phyloP scores from a whole-genome alignment of 2,113 vertebrate species.

The Petroica traversi region DNA sequence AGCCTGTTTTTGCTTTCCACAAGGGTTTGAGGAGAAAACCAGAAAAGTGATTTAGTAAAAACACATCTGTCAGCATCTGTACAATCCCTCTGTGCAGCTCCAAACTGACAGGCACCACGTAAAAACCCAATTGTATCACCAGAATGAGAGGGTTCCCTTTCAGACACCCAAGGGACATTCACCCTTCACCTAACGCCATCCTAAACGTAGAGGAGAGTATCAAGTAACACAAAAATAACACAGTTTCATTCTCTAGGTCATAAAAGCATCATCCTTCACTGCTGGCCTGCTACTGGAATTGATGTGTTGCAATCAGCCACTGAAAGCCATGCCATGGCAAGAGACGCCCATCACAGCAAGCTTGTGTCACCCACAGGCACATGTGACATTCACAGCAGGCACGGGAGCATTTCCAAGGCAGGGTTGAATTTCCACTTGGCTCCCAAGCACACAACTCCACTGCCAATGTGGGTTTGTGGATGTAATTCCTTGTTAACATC shows the following conservation, averaged over 20 bases:
- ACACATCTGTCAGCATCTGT: background rate
- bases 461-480: background rate
- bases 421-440: background rate
- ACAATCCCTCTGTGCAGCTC: rapidly evolving
- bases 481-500: background rate
- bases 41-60: background rate
- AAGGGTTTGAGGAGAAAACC: background rate
- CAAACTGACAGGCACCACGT: background rate
- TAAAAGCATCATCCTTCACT: background rate
- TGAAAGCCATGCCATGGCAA: background rate
- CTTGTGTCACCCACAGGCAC: rapidly evolving
- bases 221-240: background rate
- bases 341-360: rapidly evolving
- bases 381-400: background rate
- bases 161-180: background rate
- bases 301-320: background rate
- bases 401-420: rapidly evolving
- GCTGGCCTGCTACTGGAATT: background rate
- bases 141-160: background rate
- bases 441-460: background rate
- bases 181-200: rapidly evolving
- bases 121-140: background rate
- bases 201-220: background rate
- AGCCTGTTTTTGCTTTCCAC: background rate
- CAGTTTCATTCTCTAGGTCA: background rate